A percentile compares a stretch with the other conserved stretches of the same genome.
Evolutionary conservation across 2,888 invertebrate genomes (phyloP).

Genomic region (Meta bourneti): DNA sequence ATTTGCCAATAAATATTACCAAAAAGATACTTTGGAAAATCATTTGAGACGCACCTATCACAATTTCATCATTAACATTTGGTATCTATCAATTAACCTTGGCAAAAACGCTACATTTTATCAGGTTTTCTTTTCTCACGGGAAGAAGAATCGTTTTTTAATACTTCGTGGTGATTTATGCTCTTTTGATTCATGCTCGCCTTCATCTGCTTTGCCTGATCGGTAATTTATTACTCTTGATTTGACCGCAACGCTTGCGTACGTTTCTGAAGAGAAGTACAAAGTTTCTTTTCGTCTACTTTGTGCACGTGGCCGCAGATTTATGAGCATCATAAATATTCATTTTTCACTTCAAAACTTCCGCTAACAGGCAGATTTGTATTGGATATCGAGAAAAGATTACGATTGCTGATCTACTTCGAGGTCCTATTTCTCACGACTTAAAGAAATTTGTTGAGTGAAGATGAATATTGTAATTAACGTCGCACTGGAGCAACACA

Average conservation of each 20-base stretch:
- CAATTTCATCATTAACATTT: not conserved
- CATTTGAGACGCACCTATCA: not conserved
- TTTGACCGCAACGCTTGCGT: not conserved
- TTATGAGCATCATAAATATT: conserved; percentile 14
- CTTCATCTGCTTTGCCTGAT: not conserved
- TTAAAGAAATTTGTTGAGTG: not conserved
- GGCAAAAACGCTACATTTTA: not conserved
- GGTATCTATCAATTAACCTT: not conserved
- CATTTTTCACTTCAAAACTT: not conserved
- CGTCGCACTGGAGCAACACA: too few relatives aligned
- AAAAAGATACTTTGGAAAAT: too few relatives aligned
- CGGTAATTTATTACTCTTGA: not conserved
- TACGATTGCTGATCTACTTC: not conserved
- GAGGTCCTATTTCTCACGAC: not conserved
- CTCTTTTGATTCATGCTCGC: not conserved
- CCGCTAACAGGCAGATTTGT: not conserved
- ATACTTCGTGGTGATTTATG: not conserved
- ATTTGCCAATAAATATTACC: too few relatives aligned
- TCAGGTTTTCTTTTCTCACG: not conserved
- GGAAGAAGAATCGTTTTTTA: not conserved
- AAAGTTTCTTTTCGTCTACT: conserved; percentile 1
- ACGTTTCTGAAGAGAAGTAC: not conserved
- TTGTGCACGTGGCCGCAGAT: not conserved
- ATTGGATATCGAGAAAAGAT: not conserved
- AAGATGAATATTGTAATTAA: too few relatives aligned